Base-by-base conservation (phyloP, 2,888 invertebrate species). In the Ellobium chinense region DNA sequence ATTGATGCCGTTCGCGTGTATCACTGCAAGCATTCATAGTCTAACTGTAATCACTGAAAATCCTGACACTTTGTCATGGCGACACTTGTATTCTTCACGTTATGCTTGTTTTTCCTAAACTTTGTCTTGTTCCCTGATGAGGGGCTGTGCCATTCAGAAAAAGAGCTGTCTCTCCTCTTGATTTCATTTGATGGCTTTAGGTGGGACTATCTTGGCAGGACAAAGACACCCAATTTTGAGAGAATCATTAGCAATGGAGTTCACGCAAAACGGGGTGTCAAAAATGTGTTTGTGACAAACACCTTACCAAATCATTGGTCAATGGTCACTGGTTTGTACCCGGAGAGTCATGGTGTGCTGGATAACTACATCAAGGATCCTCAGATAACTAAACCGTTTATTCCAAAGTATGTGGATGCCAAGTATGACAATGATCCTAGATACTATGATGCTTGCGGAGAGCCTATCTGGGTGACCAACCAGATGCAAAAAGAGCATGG, bases 231-330 rank as follows among this genome's bases (percentile, higher is more conserved):
- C 0, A 94, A 94, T 85, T 94, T 96, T 92, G 93, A 94, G 65
- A 91, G 92, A 76, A 88, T 96, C 62, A 94, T 94, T 60, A 88
- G 91, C 21, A 89, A 94, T 79, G 95, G 96, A 5, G 94, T 95
- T 4, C 93, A 94, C 84, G 93, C 95, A 0, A 94, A 94, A 81
- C 94, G 94, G n/a, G 91, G 91, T 24, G 34, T 91, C 65, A 88
- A 87, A 72, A 91, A 91, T 85, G 86, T 88, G 1, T 92, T 92
- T 80, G 84, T 90, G 2, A 96, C 96, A 0, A 95, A 95, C 92
- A 96, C 96, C 0, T 95, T 95, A 89, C 95, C 96, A 0, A 96
- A 96, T 93, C 96, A 96, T 92, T 95, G 95, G 88, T 94, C 95
- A 0, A 95, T 96, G 77, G 95, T 95, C 0, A 96, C 93, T 7